A percentile compares a stretch with the other conserved stretches of the same genome.
phyloP scores from a whole-genome alignment of 1,140 invertebrate species.

The Lepidurus couesii region DNA sequence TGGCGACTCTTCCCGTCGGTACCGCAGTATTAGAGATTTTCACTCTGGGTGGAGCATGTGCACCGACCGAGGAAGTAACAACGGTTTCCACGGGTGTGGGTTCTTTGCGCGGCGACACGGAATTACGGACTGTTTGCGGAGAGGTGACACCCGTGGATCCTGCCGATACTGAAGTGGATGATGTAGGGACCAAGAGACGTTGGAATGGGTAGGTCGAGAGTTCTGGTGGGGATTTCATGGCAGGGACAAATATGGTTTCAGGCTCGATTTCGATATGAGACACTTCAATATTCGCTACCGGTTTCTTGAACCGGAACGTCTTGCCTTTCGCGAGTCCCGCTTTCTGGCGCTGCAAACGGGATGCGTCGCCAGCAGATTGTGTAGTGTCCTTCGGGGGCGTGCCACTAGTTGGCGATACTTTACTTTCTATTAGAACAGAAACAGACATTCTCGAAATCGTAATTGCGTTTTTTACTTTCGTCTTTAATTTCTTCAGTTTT shows the following conservation, averaged over 20 bases:
- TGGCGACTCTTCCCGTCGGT: not conserved
- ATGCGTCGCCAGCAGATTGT: not conserved
- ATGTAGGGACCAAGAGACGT: conserved; percentile 26
- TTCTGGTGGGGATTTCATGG: conserved; percentile 27
- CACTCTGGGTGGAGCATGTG: not conserved
- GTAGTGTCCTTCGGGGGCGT: not conserved
- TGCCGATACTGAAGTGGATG: not conserved
- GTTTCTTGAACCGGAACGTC: conserved; percentile 31
- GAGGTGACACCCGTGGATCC: not conserved
- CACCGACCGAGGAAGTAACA: not conserved
- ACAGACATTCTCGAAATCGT: no score
- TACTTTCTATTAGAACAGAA: not conserved
- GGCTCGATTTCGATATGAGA: conserved; percentile 34
- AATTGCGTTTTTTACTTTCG: no score
- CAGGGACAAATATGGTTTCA: conserved; percentile 24
- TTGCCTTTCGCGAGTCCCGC: conserved; percentile 29
- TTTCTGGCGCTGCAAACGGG: conserved; percentile 27
- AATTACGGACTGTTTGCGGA: not conserved
- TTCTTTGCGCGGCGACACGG: not conserved
- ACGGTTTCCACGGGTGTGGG: not conserved
- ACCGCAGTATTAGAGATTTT: conserved; percentile 19
- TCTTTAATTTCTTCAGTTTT: no score
- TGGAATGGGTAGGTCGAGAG: conserved; percentile 25
- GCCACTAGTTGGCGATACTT: not conserved
- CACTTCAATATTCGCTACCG: conserved; percentile 31